phyloP scores from a whole-genome alignment of 2,888 invertebrate species.

The Pardosa pseudoannulata region DNA sequence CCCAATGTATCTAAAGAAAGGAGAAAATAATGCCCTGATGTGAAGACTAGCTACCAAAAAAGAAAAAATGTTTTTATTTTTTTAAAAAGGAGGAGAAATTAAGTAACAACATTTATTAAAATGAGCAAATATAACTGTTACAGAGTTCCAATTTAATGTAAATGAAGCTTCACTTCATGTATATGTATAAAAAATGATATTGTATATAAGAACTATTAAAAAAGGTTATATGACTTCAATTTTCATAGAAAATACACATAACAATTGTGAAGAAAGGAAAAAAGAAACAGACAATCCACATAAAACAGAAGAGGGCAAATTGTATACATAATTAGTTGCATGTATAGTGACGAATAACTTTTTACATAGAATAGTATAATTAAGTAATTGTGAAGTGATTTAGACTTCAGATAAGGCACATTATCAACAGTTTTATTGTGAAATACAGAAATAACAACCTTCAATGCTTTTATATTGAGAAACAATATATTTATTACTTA shows the following conservation, averaged over 20 bases:
- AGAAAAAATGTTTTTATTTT: too few relatives aligned
- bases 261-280: too few relatives aligned
- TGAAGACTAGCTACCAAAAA: neutral
- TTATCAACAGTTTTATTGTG: neutral
- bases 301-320: neutral
- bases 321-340: neutral
- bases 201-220: conserved; percentile 1
- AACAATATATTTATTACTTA: neutral
- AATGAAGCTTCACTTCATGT: neutral
- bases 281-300: neutral
- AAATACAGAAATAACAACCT: neutral
- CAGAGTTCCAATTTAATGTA: neutral
- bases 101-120: conserved; percentile 19
- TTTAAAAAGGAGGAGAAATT: conserved; percentile 13
- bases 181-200: conserved; percentile 20
- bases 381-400: neutral
- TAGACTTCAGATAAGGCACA: conserved; percentile 27
- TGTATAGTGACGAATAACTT: neutral
- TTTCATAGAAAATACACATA: conserved; percentile 4
- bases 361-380: neutral
- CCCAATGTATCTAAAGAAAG: too few relatives aligned
- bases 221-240: neutral
- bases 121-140: conserved; percentile 23
- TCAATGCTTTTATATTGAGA: neutral
- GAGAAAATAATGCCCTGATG: neutral